phyloP scores from a whole-genome alignment of 2,113 vertebrate species.

The Crotalus tigris region DNA sequence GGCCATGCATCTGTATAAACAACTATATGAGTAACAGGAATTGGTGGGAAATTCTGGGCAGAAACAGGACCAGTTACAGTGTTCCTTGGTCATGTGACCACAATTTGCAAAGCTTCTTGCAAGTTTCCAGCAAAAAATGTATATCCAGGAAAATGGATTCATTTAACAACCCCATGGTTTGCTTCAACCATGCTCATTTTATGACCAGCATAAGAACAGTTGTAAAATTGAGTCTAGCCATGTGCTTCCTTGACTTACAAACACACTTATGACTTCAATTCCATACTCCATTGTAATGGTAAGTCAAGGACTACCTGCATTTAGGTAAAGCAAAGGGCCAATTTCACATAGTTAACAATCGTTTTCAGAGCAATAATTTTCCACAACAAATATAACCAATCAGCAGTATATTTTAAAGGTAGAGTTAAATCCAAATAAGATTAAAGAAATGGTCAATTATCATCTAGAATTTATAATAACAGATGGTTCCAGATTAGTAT shows the following conservation, averaged over 20 bases:
- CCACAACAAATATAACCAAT: background rate
- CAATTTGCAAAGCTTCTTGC: background rate
- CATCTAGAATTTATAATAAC: background rate
- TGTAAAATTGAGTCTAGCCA: background rate
- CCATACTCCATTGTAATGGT: background rate
- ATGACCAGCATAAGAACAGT: background rate
- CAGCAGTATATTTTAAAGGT: background rate
- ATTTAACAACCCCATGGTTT: background rate
- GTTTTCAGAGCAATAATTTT: background rate
- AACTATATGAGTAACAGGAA: background rate
- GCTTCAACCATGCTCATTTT: background rate
- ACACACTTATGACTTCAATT: background rate
- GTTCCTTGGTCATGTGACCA: background rate
- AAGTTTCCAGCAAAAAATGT: background rate
- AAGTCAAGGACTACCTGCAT: background rate
- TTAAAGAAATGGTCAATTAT: background rate
- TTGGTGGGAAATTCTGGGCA: background rate
- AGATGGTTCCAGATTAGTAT: background rate
- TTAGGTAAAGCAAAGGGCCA: background rate
- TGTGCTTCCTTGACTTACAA: background rate
- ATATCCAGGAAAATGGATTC: background rate
- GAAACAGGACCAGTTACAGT: background rate
- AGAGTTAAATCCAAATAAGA: background rate
- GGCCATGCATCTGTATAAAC: too few species aligned
- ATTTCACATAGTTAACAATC: background rate